Base-by-base conservation (phyloP, 37 sponge, comb jelly and placozoan genomes). In the Bolinopsis microptera region DNA sequence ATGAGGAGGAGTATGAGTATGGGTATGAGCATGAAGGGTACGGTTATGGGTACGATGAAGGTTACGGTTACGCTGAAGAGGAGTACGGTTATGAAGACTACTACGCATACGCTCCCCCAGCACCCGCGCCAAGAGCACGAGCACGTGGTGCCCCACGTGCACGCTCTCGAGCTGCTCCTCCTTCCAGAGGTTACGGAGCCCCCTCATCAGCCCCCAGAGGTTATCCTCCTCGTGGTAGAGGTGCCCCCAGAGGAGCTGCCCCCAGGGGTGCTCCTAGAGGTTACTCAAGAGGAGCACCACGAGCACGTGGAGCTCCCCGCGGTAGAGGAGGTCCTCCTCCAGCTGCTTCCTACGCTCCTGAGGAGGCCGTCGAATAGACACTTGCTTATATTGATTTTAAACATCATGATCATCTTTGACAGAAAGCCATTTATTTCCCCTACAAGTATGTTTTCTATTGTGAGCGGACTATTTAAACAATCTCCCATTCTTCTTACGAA, bases 21-120 rank as follows among this genome's bases (percentile, higher is more conserved):
- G 35, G 23, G 36, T 24, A 30, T 8, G 34, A 86, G 48, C 38
- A 80, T 13, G 61, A 86, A 3, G 83, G 83, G 2, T 86, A 86
- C 61, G 61, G 90, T 23, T n/a, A 28, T 30, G 75, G 3, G 18
- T 72, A 72, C 18, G 75, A 72, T 72, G 75, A 72, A n/a, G 2
- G 61, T 34, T 86, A 86, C 31, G 90, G 90, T 39, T 86, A 77
- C 36, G 74, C 23, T 25, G 80, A 77, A 32, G 80, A 77, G 36
- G 80, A 77, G 36, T 77, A 77, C 80, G 61, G 61, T 13, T 72
- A 72, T 72, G 80, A 77, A 32, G 80, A 77, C 35, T 35, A 13
- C 33, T 77, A 86, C 61, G n/a, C n/a, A n/a, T 86, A 86, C 22
- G 48, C 41, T 23, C 90, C 90, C 16, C 90, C 90, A 0, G 27